Evolutionary conservation across 1,140 invertebrate genomes (phyloP).

Genomic region (Kradibia gibbosae): DNA sequence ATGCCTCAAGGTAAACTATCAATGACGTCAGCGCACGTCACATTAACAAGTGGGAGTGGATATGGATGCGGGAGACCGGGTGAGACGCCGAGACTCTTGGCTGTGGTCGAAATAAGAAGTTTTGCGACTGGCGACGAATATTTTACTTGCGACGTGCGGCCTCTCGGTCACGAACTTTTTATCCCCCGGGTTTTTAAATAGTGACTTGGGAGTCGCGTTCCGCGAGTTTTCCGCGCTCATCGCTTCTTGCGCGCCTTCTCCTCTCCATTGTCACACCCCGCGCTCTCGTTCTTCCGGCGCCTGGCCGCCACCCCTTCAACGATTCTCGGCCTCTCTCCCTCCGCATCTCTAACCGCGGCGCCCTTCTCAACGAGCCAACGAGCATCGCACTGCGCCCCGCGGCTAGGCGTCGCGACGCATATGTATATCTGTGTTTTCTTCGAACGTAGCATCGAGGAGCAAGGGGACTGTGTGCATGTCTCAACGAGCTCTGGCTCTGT

Average conservation of each 20-base stretch:
- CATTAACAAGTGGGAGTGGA: conserved; percentile 72
- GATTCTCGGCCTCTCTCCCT: not conserved
- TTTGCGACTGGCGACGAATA: not conserved
- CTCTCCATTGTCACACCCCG: not conserved
- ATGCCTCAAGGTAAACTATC: conserved; percentile 74
- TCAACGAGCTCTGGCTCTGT: no score
- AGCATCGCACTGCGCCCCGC: no score
- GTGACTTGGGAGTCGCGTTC: not conserved
- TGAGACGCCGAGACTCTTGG: conserved; percentile 19
- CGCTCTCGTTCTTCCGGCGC: no score
- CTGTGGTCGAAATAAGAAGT: conserved; percentile 15
- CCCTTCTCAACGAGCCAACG: no score
- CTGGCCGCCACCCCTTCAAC: not conserved
- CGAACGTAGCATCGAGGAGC: not conserved
- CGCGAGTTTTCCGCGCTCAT: not conserved
- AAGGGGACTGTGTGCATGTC: no score
- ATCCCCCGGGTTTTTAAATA: not conserved
- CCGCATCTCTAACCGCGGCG: not conserved
- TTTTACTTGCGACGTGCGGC: not conserved
- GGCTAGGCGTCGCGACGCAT: no score
- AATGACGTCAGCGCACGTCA: conserved; percentile 73
- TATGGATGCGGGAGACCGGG: conserved; percentile 57
- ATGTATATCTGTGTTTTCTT: not conserved
- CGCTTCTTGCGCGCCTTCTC: not conserved
- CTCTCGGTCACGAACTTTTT: no score